A percentile compares a stretch with the other conserved stretches of the same genome.
Conservation (phyloP, 2,113 vertebrate species). For the Melospiza georgiana region DNA sequence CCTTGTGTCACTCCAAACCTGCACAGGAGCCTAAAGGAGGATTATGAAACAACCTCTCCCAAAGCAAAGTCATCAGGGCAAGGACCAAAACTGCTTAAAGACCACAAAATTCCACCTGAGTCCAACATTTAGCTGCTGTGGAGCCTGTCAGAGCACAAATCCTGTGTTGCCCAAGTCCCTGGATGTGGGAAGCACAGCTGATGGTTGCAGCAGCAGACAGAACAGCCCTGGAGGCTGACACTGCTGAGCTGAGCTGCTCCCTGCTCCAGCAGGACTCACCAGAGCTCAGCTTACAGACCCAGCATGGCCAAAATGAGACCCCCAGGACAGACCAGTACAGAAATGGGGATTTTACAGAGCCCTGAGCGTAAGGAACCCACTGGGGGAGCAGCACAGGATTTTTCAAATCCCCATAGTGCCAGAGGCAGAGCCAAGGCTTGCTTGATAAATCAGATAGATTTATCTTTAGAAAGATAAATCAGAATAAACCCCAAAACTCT, state of each 20-base stretch:
- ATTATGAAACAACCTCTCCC: neutral
- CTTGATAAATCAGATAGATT: no score
- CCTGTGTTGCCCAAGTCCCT: rapidly evolving
- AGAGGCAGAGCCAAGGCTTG: neutral
- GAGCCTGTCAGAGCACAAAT: neutral
- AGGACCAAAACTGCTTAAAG: neutral
- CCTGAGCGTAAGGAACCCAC: neutral
- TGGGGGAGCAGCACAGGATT: neutral
- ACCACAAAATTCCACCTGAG: neutral
- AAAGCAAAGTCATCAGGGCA: neutral
- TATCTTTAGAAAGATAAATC: neutral
- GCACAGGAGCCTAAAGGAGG: neutral
- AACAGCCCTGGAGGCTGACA: neutral
- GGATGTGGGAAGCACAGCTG: rapidly evolving
- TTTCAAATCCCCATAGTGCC: neutral
- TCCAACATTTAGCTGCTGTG: neutral
- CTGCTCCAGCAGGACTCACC: neutral
- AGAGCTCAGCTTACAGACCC: neutral
- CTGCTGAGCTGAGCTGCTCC: neutral
- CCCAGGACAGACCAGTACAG: rapidly evolving
- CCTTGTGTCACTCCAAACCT: neutral
- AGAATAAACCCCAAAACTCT: neutral
- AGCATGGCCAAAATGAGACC: neutral
- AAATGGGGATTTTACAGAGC: neutral
- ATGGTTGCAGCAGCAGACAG: neutral